Conservation (phyloP, 2,888 invertebrate species). For the Dasypogon diadema region DNA sequence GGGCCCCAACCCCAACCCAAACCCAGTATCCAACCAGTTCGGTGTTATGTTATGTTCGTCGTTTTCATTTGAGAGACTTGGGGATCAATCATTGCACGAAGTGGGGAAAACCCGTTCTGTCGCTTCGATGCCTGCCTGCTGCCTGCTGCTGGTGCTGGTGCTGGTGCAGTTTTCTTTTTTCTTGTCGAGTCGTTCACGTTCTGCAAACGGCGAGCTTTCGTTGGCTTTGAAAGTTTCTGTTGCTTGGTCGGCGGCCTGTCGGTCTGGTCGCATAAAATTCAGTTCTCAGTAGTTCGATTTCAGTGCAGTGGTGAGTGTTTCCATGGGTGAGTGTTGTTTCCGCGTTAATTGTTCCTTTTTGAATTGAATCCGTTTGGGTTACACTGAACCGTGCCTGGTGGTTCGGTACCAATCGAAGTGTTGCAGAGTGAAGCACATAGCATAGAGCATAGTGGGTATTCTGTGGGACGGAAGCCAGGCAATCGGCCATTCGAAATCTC, state of each 20-base stretch:
- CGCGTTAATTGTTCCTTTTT: background rate
- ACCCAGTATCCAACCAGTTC: too few relatives aligned
- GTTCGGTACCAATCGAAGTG: slow-evolving; percentile 1
- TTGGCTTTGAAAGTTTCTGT: slow-evolving; percentile 5
- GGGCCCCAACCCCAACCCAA: too few relatives aligned
- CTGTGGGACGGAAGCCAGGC: too few relatives aligned
- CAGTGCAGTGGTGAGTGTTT: slow-evolving; percentile 5
- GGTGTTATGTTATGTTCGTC: background rate
- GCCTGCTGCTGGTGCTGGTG: background rate
- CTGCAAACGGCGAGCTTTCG: background rate
- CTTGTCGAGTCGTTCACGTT: too few relatives aligned
- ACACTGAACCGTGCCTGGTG: background rate
- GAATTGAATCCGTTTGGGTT: background rate
- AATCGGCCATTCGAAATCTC: too few relatives aligned
- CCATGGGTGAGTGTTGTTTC: too few relatives aligned
- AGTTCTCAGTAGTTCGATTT: background rate
- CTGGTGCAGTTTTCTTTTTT: background rate
- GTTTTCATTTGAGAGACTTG: background rate
- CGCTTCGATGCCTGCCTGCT: too few relatives aligned
- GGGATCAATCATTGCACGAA: background rate
- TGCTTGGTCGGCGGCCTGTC: background rate
- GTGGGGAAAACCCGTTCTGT: slow-evolving; percentile 8
- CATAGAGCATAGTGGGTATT: too few relatives aligned
- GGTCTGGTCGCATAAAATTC: background rate
- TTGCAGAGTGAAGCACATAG: too few relatives aligned